Evolutionary conservation across 1,140 invertebrate genomes (phyloP), one percentile per base, ranked within the genome.

Genomic region (Pemphigus obesinymphae): DNA sequence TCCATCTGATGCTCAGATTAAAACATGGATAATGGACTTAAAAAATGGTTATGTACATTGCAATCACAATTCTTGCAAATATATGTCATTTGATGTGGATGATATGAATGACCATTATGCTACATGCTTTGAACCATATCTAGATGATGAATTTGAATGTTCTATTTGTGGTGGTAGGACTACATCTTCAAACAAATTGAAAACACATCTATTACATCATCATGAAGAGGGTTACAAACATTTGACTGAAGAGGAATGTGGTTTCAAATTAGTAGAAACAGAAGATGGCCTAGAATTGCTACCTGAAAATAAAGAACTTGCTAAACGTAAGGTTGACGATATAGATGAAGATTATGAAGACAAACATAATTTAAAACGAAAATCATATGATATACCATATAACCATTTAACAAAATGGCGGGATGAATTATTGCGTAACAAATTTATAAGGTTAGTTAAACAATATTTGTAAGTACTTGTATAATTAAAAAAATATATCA

Each of bases 61-160:
- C n/a, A 73, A 83, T 61, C 84, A 84, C 50, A 83, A 85, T 70
- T 83, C 84, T 73, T 85, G 85, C 63, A 82, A 83, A 45, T 85
- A 84, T 75, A 83, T 85, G 82, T 82, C 85, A 58, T 82, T 85
- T 45, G 80, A 83, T 76, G 37, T 85, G 13, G 83, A 85, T 20
- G 84, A 85, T 48, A 85, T 85, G 84, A 82, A 82, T 34, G 45
- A 85, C 20, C 85, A 85, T 82, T 85, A 83, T 83, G 80, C 82
- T 29, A 82, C 72, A 63, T 85, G 84, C 53, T 82, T 81, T 55
- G 83, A 80, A 80, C 76, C 76, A 80, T 80, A 80, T 80, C 23
- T 80, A 20, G 76, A 80, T 3, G 76, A 80, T 45, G 73, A 76
- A 76, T 80, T 80, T 63, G 76, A 80, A 43, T 80, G 76, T 80